These are phyloP conservation scores for Gracilinanus agilis DNA, from an alignment of 2,113 vertebrate species.

Conservation along the genomic window DNA sequence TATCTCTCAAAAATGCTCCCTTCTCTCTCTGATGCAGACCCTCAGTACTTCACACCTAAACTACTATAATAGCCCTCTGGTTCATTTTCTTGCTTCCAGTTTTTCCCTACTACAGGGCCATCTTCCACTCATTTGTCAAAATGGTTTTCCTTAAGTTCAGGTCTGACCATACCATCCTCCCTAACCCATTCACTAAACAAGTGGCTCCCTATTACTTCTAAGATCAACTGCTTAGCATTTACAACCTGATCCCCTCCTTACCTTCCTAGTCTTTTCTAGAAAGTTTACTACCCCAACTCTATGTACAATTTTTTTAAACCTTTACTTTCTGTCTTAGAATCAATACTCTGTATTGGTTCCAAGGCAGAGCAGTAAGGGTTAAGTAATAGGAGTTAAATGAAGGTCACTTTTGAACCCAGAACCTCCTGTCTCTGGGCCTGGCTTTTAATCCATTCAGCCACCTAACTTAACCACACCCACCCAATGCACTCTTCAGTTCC, in stretches of 20 bases:
- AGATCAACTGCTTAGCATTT: neutral
- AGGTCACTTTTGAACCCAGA: too few species aligned
- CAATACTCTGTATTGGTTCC: too few species aligned
- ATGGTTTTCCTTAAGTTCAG: neutral
- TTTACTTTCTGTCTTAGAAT: too few species aligned
- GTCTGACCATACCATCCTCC: neutral
- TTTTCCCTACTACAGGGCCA: neutral
- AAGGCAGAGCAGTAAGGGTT: too few species aligned
- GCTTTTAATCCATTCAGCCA: too few species aligned
- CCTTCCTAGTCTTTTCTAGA: neutral
- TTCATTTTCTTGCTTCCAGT: neutral
- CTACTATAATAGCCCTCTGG: neutral
- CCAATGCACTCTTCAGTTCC: neutral
- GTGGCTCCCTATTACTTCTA: neutral
- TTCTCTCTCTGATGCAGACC: neutral
- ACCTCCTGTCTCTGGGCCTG: too few species aligned
- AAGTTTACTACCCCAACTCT: neutral
- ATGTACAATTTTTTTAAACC: neutral
- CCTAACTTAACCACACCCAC: too few species aligned
- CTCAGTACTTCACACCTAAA: neutral
- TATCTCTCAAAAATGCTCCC: neutral
- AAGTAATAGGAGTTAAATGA: too few species aligned
- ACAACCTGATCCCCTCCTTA: neutral
- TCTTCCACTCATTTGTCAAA: neutral
- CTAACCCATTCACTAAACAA: neutral